Evolutionary conservation across 2,797 vertebrate species (phyloP).

Genomic region (Enteromius treurensis): DNA sequence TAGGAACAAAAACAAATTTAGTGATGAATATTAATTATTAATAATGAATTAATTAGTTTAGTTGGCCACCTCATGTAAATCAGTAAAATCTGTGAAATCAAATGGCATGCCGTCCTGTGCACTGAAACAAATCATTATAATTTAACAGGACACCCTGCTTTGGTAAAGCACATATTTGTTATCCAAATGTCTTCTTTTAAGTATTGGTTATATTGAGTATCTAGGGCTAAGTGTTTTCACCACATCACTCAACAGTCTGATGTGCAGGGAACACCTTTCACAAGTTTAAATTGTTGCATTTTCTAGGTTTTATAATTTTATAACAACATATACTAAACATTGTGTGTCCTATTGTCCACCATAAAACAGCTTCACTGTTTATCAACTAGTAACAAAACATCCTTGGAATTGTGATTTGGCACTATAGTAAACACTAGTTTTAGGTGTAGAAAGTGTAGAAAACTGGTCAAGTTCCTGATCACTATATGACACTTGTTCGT

Average conservation of each 20-base stretch:
- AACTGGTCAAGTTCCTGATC: constrained; percentile 15
- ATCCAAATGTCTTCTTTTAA: constrained; percentile 32
- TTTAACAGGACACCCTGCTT: constrained; percentile 37
- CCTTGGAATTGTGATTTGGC: not conserved
- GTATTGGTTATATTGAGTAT: not conserved
- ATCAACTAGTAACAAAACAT: not conserved
- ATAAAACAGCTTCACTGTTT: not conserved
- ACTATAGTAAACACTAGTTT: not conserved
- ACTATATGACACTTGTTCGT: constrained; percentile 14
- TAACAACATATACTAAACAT: not conserved
- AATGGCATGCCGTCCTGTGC: not conserved
- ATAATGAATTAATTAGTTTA: not conserved
- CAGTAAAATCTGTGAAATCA: not conserved
- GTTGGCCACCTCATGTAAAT: not conserved
- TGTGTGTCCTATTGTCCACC: not conserved
- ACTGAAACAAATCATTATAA: constrained; percentile 34
- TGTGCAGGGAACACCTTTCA: not conserved
- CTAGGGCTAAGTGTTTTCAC: not conserved
- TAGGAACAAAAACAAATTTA: not conserved
- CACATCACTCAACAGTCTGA: constrained; percentile 2
- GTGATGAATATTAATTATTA: not conserved
- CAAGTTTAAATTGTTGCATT: not conserved
- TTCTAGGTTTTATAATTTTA: not conserved
- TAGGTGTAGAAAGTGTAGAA: not conserved
- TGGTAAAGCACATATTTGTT: constrained; percentile 27